Evolutionary conservation across 2,797 vertebrate species (phyloP), one percentile per base, ranked within the genome.

Genomic region (Megaceryle alcyon): DNA sequence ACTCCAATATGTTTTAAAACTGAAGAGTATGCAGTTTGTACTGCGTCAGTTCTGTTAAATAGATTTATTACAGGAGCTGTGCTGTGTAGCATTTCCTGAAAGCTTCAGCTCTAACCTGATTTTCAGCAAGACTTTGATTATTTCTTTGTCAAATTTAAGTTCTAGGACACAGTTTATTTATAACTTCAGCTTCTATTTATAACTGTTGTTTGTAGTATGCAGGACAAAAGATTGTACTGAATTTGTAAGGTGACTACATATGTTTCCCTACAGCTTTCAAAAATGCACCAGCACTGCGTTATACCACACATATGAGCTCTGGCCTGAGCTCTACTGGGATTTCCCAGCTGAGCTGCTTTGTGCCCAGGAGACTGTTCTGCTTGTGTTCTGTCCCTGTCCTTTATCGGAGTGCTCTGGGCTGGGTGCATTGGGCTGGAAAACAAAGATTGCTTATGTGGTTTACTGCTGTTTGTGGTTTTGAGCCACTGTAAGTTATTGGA

Each of bases 101-200:
- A 88, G 54, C 54, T 80, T 88, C 59, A 75, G 10, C 29, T 90
- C 59, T 73, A 77, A 80, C 19, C 12, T 63, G 53, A 60, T 93
- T 91, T 92, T 91, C 83, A 72, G 77, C 49, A 79, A 72, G 75
- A 43, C 26, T 79, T 61, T 29, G 39, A 66, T 92, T 87, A 63
- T 82, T 96, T n/a, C 46, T 72, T 69, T 86, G 81, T 91, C 26
- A 82, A 56, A 69, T 63, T 83, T 65, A 48, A 60, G 33, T 61
- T 83, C 68, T 54, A 73, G 48, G 82, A 33, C 82, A 14, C 41
- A 31, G 21, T 46, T 86, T 80, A 59, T 84, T 94, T 92, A 53
- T 90, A 83, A 61, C 49, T 15, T 5, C 69, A 71, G 57, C 23
- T 73, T 92, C 94, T 92, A 90, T 73, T 88, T 91, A 35, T 80